phyloP scores from a whole-genome alignment of 1,140 invertebrate genomes.

The Drosophila asahinai region DNA sequence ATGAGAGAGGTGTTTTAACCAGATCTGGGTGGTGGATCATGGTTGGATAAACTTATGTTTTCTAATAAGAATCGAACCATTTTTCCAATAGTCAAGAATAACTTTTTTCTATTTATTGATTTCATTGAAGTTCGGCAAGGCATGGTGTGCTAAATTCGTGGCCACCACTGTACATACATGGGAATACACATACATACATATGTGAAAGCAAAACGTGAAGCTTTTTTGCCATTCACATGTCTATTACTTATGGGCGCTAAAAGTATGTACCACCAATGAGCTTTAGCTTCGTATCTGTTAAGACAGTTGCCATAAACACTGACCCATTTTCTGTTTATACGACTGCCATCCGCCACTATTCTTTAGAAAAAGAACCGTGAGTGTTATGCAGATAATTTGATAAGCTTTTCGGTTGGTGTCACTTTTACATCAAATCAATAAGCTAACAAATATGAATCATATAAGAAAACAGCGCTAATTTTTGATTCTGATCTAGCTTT shows the following conservation, averaged over 20 bases:
- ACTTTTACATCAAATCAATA: neutral
- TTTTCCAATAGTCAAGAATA: too few species aligned
- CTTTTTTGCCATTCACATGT: conserved; percentile 7
- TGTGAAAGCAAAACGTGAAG: neutral
- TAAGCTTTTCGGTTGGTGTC: too few species aligned
- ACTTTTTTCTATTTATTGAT: too few species aligned
- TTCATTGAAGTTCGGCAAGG: too few species aligned
- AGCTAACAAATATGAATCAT: neutral
- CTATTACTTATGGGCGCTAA: neutral
- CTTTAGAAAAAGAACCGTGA: neutral
- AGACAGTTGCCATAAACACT: neutral
- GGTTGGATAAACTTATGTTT: too few species aligned
- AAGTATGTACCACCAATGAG: neutral
- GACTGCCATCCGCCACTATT: neutral
- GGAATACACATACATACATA: too few species aligned
- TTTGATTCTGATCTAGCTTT: neutral
- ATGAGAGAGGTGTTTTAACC: too few species aligned
- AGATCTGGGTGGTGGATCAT: too few species aligned
- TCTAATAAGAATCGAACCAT: too few species aligned
- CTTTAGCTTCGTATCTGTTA: neutral
- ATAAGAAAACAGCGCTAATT: neutral
- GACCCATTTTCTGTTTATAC: neutral
- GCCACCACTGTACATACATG: too few species aligned
- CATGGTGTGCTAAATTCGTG: too few species aligned
- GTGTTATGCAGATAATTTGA: neutral